Conservation (phyloP, 2,113 vertebrate genomes). For the Panurus biarmicus region DNA sequence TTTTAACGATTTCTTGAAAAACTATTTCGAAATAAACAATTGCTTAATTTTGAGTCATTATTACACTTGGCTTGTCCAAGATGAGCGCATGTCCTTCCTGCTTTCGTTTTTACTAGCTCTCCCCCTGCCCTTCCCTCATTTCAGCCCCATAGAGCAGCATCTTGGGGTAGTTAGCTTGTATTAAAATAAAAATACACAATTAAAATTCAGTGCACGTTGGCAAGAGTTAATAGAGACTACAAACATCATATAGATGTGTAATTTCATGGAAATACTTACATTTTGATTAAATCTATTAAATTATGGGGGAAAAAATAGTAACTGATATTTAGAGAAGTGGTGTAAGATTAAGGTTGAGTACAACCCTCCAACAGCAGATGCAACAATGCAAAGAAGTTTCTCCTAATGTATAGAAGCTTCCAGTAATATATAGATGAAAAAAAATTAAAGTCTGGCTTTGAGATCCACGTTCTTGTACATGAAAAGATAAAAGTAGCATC, state of each 20-base stretch:
- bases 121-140: not conserved
- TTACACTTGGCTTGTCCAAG: conserved; percentile 11
- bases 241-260: not conserved
- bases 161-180: not conserved
- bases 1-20: not conserved
- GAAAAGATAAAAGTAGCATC: not conserved
- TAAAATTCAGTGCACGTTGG: not conserved
- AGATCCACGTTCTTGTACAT: not conserved
- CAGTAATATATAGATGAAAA: not conserved
- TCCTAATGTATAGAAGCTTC: not conserved
- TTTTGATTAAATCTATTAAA: not conserved
- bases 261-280: not conserved
- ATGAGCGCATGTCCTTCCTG: conserved; percentile 3
- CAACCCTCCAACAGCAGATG: not conserved
- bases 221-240: not conserved
- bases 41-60: conserved; percentile 1
- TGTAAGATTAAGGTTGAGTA: not conserved
- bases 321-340: not conserved
- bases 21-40: not conserved
- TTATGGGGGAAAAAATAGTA: not conserved
- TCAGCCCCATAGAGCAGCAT: not conserved
- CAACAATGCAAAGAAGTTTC: not conserved
- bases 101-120: not conserved
- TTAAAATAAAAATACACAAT: not conserved
- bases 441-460: not conserved